phyloP scores from a whole-genome alignment of 2,113 vertebrate species.

The Nansenia antarctica region DNA sequence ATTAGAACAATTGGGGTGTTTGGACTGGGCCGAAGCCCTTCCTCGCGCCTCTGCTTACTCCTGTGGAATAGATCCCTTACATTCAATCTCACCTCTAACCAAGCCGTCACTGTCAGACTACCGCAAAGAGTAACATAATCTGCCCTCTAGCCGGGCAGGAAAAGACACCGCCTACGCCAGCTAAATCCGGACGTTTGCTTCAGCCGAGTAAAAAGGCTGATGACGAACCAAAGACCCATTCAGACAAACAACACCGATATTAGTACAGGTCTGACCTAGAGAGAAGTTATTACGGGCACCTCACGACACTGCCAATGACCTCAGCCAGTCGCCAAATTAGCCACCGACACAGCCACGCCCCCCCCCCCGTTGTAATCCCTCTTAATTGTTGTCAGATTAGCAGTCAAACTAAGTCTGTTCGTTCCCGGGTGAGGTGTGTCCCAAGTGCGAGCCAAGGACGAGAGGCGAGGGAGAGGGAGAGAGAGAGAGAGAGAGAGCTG shows the following conservation, averaged over 20 bases:
- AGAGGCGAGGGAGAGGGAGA: background rate
- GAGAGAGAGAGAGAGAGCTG: constrained; percentile 8
- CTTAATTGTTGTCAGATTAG: constrained; percentile 59
- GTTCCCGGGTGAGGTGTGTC: constrained; percentile 40
- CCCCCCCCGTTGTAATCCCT: constrained; percentile 30
- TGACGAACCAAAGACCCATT: constrained; percentile 19
- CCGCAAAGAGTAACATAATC: constrained; percentile 49
- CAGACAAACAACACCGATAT: background rate
- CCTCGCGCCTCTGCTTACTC: background rate
- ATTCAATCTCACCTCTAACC: constrained; percentile 50
- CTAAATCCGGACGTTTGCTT: constrained; percentile 50
- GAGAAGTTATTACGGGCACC: background rate
- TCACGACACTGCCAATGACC: background rate
- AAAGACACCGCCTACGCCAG: background rate
- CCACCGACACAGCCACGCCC: background rate
- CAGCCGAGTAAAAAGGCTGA: constrained; percentile 48
- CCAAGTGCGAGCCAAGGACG: constrained; percentile 37
- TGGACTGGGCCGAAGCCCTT: background rate
- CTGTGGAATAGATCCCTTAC: constrained; percentile 48
- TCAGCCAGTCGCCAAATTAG: constrained; percentile 13
- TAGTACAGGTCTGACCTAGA: background rate
- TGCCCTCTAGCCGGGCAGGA: constrained; percentile 18
- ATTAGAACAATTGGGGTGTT: background rate
- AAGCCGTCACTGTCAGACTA: constrained; percentile 50
- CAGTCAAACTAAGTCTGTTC: constrained; percentile 44